Base-by-base conservation (phyloP, 2,888 invertebrate genomes). In the Lepas anatifera region DNA sequence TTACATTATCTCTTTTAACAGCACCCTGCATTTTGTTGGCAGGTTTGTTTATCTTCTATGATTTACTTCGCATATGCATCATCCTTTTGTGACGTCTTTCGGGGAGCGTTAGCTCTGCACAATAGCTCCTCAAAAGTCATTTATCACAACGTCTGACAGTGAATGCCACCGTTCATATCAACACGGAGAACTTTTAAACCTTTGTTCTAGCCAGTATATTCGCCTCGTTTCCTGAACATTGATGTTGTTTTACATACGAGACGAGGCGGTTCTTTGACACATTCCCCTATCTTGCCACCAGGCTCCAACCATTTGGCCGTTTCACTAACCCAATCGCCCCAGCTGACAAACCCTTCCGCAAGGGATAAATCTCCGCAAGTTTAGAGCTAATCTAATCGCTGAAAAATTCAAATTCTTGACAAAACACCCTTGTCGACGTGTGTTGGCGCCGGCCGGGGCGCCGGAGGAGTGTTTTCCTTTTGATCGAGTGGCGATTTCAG, bases 331-430 rank as follows among this genome's bases (percentile, higher is more conserved):
- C 32, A 58, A 58, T 58, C 58, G 32, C 35, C 8, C 32, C 58
- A 35, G 32, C 32, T 58, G 58, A 58, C 58, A 58, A 58, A 32
- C 58, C 58, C 58, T 58, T 58, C 58, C 58, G 58, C 35, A 58
- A 58, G 32, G 58, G 58, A 58, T 58, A 58, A 58, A 58, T 58
- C 58, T 58, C 58, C 32, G 35, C 58, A 58, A 58, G 32, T 58
- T 58, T 58, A 58, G 35, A 35, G 58, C 58, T 58, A 58, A 58
- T 58, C 58, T 58, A 35, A 35, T 58, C 58, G 58, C 35, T 58
- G 58, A 58, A 58, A 52, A 58, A 58, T 58, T 58, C 58, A 35
- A 35, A 58, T 58, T 58, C 58, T 32, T 58, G 58, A 58, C 58
- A 58, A 58, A 58, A 58, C 58, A 58, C 58, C 58, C 58, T 58